Conservation (phyloP, 2,797 vertebrate genomes). For the Glyptemys insculpta region DNA sequence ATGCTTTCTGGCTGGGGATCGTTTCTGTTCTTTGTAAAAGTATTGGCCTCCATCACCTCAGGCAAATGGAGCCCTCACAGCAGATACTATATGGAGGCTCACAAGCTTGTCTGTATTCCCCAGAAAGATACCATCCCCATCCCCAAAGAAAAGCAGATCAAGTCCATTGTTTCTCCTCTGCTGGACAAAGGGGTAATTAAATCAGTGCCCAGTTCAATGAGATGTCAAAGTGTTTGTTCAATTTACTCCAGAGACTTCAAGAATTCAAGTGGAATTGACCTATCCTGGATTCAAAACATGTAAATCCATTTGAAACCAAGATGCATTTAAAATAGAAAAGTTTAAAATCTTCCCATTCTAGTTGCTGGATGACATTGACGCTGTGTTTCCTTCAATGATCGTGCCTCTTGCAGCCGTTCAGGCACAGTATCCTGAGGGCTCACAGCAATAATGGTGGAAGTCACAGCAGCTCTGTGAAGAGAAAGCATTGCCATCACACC, state of each 20-base stretch:
- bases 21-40: background rate
- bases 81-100: background rate
- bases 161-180: background rate
- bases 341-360: background rate
- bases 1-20: background rate
- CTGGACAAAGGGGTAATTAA: background rate
- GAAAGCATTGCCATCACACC: background rate
- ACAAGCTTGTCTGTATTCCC: background rate
- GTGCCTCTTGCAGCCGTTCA: background rate
- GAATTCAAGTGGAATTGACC: too few species aligned
- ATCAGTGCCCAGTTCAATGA: background rate
- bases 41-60: background rate
- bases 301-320: background rate
- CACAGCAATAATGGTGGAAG: background rate
- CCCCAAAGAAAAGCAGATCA: background rate
- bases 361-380: background rate
- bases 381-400: background rate
- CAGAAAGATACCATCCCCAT: background rate
- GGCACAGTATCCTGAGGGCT: background rate
- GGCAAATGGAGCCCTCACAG: background rate
- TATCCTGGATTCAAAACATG: too few species aligned
- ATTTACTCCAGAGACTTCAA: too few species aligned
- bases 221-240: too few species aligned
- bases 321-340: background rate
- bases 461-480: background rate